A percentile compares a stretch with the other conserved stretches of the same genome.
Conservation (phyloP, 2,113 vertebrate genomes). For the Alethe diademata region DNA sequence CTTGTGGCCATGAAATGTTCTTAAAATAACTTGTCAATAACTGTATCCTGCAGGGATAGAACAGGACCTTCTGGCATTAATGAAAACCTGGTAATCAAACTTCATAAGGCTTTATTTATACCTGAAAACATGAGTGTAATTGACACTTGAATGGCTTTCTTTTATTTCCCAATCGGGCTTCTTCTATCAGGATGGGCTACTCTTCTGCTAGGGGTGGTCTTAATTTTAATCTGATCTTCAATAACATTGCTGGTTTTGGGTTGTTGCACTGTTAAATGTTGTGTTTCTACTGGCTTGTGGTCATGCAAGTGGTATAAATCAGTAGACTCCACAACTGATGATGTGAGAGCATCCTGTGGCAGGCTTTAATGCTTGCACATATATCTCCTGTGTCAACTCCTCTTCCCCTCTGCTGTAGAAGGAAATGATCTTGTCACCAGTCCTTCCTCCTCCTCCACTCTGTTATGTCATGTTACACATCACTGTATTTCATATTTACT, state of each 20-base stretch:
- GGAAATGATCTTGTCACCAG: background rate
- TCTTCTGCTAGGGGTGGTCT: background rate
- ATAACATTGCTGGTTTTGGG: background rate
- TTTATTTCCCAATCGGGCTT: background rate
- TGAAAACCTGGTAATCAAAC: background rate
- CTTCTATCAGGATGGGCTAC: background rate
- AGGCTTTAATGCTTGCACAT: background rate
- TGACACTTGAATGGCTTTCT: background rate
- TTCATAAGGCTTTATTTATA: background rate
- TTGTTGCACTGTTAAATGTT: background rate
- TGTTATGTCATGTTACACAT: background rate
- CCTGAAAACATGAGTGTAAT: background rate
- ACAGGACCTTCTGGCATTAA: background rate
- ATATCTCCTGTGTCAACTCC: background rate
- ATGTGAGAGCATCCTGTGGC: background rate
- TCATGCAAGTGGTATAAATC: background rate
- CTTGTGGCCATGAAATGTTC: background rate
- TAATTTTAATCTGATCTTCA: background rate
- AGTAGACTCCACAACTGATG: background rate
- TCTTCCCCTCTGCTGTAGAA: background rate
- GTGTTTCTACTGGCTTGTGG: background rate
- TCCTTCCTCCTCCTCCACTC: background rate
- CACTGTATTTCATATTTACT: background rate
- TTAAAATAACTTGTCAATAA: constrained; percentile 19
- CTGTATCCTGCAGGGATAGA: background rate